Evolutionary conservation across 2,888 invertebrate genomes (phyloP), one percentile per base, ranked within the genome.

Genomic region (Congeria kusceri): DNA sequence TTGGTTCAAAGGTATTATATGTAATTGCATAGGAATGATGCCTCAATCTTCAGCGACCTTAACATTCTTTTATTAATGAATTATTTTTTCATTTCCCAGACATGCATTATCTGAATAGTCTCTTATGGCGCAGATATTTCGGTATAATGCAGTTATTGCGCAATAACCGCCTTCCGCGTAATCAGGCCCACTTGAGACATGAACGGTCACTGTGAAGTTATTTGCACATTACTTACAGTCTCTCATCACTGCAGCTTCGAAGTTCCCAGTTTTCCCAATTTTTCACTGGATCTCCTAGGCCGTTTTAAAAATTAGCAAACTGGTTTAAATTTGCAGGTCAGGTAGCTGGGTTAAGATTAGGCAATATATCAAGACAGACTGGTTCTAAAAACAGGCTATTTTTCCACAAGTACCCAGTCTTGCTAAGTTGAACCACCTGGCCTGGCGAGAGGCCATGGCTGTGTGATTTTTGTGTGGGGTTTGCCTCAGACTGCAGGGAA

Each of bases 381-480:
- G 74, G 64, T 75, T 63, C 58, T 69, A 56, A 79, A 47, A 64
- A 63, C 28, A 53, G 62, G 29, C 56, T 57, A 71, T 70, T 61
- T 70, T 66, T 58, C 28, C 70, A 29, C 27, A 39, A 70, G 25
- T 23, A 25, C 53, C 20, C 53, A 20, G 53, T 53, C 53, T 28
- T 64, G 75, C 58, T 79, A 79, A 79, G 75, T 66, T 67, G 71
- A 79, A 61, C 79, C 79, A 79, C 71, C 79, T 79, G 79, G 79
- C 59, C 79, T 79, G 79, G 79, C 79, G 20, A 25, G 25, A 25
- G 53, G 53, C 53, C 53, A 53, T 25, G 20, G 53, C 23, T 53
- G 53, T 9, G 39, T 39, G 3, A 11, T 39, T 39, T 39, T 9
- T 39, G 3, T 39, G 39, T 39, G 11, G 1, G 39, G 15, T 39